Base-by-base conservation (phyloP, 1,140 invertebrate species). In the Listronotus oregonensis region DNA sequence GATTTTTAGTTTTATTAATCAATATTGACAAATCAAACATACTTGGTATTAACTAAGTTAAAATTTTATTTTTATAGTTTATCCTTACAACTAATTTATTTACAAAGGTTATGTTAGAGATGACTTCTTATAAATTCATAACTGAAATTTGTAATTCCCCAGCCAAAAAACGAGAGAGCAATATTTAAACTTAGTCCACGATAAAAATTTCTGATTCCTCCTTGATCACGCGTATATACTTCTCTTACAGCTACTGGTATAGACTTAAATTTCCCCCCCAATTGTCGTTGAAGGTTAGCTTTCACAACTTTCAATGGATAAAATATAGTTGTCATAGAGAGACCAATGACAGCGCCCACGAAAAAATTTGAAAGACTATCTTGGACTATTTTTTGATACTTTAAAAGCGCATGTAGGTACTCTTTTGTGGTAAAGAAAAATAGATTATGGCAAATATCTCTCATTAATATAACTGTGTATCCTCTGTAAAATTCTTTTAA, bases 151-250 rank as follows among this genome's bases (percentile, higher is more conserved):
- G 59, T 52, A 14, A 62, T 51, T 4, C 59, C 59, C 59, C 59
- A 62, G 10, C 34, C 40, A 5, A 62, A 8, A 12, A 62, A 12
- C 3, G 59, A 51, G 6, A 34, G 32, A n/a, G 10, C 14, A 5
- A 44, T 27, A 21, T 62, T 62, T 17, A 52, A 40, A 18, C 11
- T 11, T 9, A 51, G 31, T 0, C 59, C 59, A 15, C 17, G 7
- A 37, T 62, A 62, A 62, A 62, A 62, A 21, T 62, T 62, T 18
- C 15, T 62, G 2, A 62, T 2, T 10, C 59, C 59, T 8, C 49
- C 43, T 7, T 34, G 47, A 12, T 52, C 37, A 21, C 21, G 10
- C 21, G 17, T 52, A 39, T 62, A 62, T 3, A 62, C 50, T 14
- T 32, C 9, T 49, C 11, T 12, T 10, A 32, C 47, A n/a, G n/a